Percentiles rank a stretch among this genome's conserved stretches.
phyloP scores from a whole-genome alignment of 2,888 invertebrate genomes.

The Ophion ellenae region DNA sequence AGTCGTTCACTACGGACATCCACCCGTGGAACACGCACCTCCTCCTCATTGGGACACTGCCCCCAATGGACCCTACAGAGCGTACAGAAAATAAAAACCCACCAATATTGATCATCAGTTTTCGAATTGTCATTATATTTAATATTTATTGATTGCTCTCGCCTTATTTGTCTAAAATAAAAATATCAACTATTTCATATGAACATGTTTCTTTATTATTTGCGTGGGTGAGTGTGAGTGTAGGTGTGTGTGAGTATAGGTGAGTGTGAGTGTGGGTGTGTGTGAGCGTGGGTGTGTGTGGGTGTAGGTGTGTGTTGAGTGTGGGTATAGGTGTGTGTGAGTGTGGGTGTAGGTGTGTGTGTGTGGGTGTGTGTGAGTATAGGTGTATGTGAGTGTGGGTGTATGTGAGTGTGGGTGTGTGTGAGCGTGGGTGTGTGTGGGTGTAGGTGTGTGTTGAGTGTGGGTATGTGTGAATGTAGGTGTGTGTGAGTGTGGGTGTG shows the following conservation, averaged over 20 bases:
- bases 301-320: too few relatives aligned
- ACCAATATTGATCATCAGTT: constrained; percentile 41
- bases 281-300: too few relatives aligned
- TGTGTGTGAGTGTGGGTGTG: not conserved
- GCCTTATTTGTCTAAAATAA: constrained; percentile 75
- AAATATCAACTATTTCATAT: constrained; percentile 68
- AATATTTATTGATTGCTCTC: constrained; percentile 75
- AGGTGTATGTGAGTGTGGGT: not conserved
- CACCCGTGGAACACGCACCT: constrained; percentile 87
- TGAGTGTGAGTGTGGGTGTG: not conserved
- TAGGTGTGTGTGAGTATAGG: too few relatives aligned
- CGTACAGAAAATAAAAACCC: constrained; percentile 78
- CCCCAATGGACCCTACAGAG: constrained; percentile 81
- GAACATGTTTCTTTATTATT: constrained; percentile 39
- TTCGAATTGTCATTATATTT: constrained; percentile 67
- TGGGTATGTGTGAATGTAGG: not conserved
- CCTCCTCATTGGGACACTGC: constrained; percentile 83
- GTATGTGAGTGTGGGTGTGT: not conserved
- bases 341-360: too few relatives aligned
- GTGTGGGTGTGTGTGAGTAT: not conserved
- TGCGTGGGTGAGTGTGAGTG: not conserved
- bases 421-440: not conserved
- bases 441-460: not conserved
- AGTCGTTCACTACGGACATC: constrained; percentile 93
- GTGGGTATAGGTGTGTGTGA: too few relatives aligned